Evolutionary conservation across 2,113 vertebrate species (phyloP), one percentile per base, ranked within the genome.

Genomic region (Aleadryas rufinucha): DNA sequence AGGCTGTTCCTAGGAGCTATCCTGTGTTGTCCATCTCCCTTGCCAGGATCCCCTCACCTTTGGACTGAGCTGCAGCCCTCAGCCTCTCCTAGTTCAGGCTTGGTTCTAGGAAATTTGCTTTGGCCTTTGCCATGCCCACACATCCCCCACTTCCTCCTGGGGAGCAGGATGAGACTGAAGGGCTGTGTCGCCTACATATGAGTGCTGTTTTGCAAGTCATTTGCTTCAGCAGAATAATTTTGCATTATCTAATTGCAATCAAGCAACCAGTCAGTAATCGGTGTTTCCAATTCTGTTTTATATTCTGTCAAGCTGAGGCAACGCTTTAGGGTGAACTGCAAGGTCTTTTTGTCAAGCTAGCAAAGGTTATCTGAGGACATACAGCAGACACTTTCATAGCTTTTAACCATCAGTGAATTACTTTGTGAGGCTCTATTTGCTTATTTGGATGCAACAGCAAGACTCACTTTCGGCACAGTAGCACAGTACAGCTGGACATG

Each of bases 181-280:
- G 35, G 21, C 13, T 6, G 0, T 6, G 18, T 35, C 0, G 0
- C 80, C 47, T 39, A 26, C 50, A 56, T 7, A 6, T 5, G 42
- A 45, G 12, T 37, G 22, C 15, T 87, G 11, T 61, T 91, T 91
- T 70, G 59, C 31, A 91, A 92, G 71, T 59, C 20, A 24, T 59
- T 90, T 65, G 2, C 60, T 90, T 69, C 66, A 77, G 39, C 14
- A 30, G 64, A 69, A 65, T 69, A 64, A 69, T 72, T 19, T 44
- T 69, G 24, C 45, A 45, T 74, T 92, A 65, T 37, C 60, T 86
- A 90, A 90, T 90, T 80, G n/a, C 49, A 86, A 81, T 85, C 86
- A 92, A 85, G 71, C 39, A 59, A 54, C 59, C 54, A 88, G 54
- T 65, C 59, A 44, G 79, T 37, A 42, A 88, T 61, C 3, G 2